Conservation (phyloP, 2,797 vertebrate genomes). For the Holocentrus rufus region DNA sequence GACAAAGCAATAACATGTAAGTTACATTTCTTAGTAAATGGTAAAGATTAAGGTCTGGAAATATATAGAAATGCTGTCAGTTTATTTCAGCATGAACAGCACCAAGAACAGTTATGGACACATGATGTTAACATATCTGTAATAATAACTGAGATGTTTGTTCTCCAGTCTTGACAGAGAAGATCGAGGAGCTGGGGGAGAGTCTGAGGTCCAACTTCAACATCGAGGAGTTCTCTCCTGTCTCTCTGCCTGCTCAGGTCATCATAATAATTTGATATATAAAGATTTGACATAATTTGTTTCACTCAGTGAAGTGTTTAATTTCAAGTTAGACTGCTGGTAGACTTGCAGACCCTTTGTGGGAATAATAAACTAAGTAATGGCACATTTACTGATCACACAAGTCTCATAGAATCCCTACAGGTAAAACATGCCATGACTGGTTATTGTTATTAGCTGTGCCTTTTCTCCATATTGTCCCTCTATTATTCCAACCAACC, state of each 20-base stretch:
- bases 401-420: neutral
- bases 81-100: neutral
- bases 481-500: too few relatives aligned
- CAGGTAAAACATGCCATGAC: too few relatives aligned
- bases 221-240: conserved; percentile 87
- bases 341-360: neutral
- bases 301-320: too few relatives aligned
- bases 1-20: too few relatives aligned
- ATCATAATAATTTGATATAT: too few relatives aligned
- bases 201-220: conserved; percentile 83
- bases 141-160: neutral
- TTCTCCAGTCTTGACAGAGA: conserved; percentile 82
- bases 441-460: too few relatives aligned
- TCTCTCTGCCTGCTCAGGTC: conserved; percentile 88
- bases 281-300: too few relatives aligned
- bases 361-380: neutral
- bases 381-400: neutral
- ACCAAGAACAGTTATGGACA: neutral
- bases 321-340: neutral
- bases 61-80: neutral
- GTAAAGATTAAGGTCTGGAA: too few relatives aligned
- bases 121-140: neutral
- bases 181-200: conserved; percentile 89
- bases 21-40: too few relatives aligned
- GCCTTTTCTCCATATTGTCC: too few relatives aligned